phyloP scores from a whole-genome alignment of 1,140 invertebrate genomes.

The Cryptotermes secundus region DNA sequence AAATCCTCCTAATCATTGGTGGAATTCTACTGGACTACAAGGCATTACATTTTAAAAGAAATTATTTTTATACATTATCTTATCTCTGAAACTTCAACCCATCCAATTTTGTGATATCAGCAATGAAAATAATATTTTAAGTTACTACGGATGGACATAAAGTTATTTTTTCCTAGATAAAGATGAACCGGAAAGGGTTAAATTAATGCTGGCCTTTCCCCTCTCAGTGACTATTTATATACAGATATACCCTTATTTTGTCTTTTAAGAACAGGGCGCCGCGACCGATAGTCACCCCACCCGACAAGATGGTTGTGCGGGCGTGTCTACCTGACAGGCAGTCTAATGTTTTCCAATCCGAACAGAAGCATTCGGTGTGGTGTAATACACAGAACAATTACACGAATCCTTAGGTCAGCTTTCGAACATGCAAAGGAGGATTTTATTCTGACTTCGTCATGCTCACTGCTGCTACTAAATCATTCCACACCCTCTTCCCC shows the following conservation, averaged over 20 bases:
- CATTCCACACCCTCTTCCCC: constrained; percentile 27
- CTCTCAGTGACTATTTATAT: neutral
- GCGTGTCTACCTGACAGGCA: neutral
- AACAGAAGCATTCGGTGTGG: neutral
- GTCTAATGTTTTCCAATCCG: neutral
- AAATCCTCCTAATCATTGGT: too few relatives aligned
- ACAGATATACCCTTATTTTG: neutral
- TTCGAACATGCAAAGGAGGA: constrained; percentile 30
- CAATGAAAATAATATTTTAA: too few relatives aligned
- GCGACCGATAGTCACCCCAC: neutral
- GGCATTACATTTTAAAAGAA: too few relatives aligned
- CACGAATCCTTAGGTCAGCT: constrained; percentile 10
- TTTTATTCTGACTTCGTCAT: constrained; percentile 30
- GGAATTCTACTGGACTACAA: too few relatives aligned
- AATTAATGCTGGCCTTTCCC: neutral
- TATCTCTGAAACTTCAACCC: too few relatives aligned
- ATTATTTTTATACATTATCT: too few relatives aligned
- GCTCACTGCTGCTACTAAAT: constrained; percentile 31
- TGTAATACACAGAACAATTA: constrained; percentile 10
- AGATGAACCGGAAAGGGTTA: too few relatives aligned
- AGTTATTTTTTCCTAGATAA: too few relatives aligned
- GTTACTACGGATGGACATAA: too few relatives aligned
- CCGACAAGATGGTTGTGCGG: neutral
- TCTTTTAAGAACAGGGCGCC: neutral
- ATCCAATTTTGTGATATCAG: too few relatives aligned